These are phyloP conservation scores for Thaumetopoea pityocampa DNA, from an alignment of 1,140 invertebrate species.

Conservation along the genomic window DNA sequence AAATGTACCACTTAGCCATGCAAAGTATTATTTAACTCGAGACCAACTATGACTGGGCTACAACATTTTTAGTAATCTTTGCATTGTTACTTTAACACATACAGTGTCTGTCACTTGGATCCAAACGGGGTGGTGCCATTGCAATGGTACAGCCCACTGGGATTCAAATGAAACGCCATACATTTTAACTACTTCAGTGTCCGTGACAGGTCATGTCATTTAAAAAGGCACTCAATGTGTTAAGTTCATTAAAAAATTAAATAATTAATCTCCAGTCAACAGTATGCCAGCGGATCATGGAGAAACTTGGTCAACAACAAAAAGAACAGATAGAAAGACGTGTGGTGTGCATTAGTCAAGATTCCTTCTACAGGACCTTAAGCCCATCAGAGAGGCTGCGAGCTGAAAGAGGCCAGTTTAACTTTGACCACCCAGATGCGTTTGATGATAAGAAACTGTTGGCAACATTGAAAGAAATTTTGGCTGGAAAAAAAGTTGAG, in stretches of 20 bases:
- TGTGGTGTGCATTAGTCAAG: slow-evolving; percentile 96
- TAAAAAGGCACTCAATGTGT: too few species aligned
- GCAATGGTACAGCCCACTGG: too few species aligned
- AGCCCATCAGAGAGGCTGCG: slow-evolving; percentile 86
- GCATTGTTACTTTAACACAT: too few species aligned
- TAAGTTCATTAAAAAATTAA: neutral
- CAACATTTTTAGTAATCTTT: too few species aligned
- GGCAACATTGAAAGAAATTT: slow-evolving; percentile 86
- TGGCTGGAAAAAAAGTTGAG: slow-evolving; percentile 89
- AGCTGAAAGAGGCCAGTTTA: slow-evolving; percentile 94
- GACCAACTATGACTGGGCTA: too few species aligned
- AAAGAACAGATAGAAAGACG: slow-evolving; percentile 92
- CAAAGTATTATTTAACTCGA: too few species aligned
- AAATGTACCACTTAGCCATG: too few species aligned
- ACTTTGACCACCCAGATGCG: slow-evolving; percentile 98
- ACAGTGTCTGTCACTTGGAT: too few species aligned
- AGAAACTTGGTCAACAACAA: slow-evolving; percentile 92
- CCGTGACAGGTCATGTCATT: neutral
- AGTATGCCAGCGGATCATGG: slow-evolving; percentile 97
- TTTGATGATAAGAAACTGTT: slow-evolving; percentile 92
- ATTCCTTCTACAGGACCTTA: slow-evolving; percentile 95
- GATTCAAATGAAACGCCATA: too few species aligned
- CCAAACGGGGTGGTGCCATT: too few species aligned
- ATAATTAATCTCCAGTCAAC: slow-evolving; percentile 83
- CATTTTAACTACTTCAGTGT: neutral